These are phyloP conservation scores for Plutella xylostella DNA, from an alignment of 2,888 invertebrate species.

Conservation along the genomic window DNA sequence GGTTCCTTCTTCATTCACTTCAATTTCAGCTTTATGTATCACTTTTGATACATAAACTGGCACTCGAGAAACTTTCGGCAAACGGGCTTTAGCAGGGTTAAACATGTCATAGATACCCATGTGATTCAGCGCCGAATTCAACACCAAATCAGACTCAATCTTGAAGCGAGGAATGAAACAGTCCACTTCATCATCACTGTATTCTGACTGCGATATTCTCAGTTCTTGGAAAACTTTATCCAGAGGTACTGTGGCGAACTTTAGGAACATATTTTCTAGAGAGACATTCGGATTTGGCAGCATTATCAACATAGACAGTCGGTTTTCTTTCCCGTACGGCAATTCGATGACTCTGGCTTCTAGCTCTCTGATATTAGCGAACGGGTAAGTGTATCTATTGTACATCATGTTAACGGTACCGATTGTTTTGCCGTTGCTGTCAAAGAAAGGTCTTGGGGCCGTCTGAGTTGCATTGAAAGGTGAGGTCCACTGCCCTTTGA, in stretches of 20 bases:
- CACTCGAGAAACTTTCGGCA: slow-evolving; percentile 57
- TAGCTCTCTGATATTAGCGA: slow-evolving; percentile 63
- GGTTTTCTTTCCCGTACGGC: slow-evolving; percentile 72
- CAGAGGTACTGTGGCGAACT: slow-evolving; percentile 52
- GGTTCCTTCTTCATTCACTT: slow-evolving; percentile 81
- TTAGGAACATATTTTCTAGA: slow-evolving; percentile 60
- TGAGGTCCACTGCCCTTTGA: slow-evolving; percentile 77
- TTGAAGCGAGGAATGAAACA: slow-evolving; percentile 75
- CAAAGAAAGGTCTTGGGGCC: slow-evolving; percentile 60
- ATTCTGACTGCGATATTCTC: slow-evolving; percentile 53
- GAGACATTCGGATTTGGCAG: slow-evolving; percentile 71
- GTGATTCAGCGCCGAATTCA: slow-evolving; percentile 59
- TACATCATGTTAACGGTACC: slow-evolving; percentile 83
- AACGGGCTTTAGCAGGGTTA: slow-evolving; percentile 35
- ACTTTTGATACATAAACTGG: slow-evolving; percentile 69
- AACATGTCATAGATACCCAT: slow-evolving; percentile 71
- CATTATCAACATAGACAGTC: slow-evolving; percentile 74
- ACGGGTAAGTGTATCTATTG: slow-evolving; percentile 69
- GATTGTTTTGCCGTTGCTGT: slow-evolving; percentile 57
- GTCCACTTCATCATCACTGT: slow-evolving; percentile 72
- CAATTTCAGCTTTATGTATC: slow-evolving; percentile 78
- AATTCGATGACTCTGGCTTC: slow-evolving; percentile 75
- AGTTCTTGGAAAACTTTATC: slow-evolving; percentile 63
- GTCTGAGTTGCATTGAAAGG: slow-evolving; percentile 73
- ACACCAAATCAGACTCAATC: slow-evolving; percentile 65